phyloP scores from a whole-genome alignment of 2,888 invertebrate genomes.

The Pycnomerus fuliginosus region DNA sequence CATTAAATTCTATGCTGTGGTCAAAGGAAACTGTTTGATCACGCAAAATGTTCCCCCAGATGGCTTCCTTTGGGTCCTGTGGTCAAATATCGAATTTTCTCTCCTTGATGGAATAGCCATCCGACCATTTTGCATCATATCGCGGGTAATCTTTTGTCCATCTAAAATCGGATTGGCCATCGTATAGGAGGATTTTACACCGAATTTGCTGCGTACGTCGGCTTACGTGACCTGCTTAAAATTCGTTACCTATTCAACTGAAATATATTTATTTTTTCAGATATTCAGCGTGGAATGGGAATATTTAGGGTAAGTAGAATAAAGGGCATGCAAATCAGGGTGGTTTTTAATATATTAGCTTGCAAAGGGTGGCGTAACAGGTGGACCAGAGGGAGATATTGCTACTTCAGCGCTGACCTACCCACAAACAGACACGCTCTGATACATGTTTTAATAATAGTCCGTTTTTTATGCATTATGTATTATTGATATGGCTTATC shows the following conservation, averaged over 20 bases:
- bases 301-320: too few species aligned
- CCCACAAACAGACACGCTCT: neutral
- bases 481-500: conserved; percentile 26
- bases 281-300: too few species aligned
- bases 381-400: conserved; percentile 22
- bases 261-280: too few species aligned
- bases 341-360: too few species aligned
- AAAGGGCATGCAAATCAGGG: too few species aligned
- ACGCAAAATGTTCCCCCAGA: conserved; percentile 20
- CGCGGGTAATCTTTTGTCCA: conserved; percentile 30
- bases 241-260: conserved; percentile 10
- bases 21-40: conserved; percentile 7
- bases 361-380: conserved; percentile 26
- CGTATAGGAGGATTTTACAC: conserved; percentile 9
- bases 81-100: conserved; percentile 31
- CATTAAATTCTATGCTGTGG: conserved; percentile 9
- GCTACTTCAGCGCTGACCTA: conserved; percentile 23
- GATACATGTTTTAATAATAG: conserved; percentile 15
- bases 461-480: conserved; percentile 21
- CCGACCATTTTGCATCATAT: conserved; percentile 29
- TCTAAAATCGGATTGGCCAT: conserved; percentile 24
- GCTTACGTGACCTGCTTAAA: conserved; percentile 14
- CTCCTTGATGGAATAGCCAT: conserved; percentile 21
- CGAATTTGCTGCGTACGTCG: conserved; percentile 1
- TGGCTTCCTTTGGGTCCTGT: conserved; percentile 25